phyloP scores from a whole-genome alignment of 2,797 vertebrate species.

The Muraenolepis orangiensis region DNA sequence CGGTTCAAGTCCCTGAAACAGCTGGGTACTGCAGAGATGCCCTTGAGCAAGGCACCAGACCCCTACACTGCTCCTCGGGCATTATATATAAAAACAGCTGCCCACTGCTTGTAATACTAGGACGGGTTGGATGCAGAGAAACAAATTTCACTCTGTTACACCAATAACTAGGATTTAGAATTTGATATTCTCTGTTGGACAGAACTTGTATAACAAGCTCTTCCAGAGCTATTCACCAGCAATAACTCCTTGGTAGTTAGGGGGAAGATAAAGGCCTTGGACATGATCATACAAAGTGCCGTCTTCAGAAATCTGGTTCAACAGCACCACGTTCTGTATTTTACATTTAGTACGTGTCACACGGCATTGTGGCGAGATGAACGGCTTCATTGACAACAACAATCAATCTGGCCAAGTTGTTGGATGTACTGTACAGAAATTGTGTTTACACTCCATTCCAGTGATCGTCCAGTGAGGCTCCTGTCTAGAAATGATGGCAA shows the following conservation, averaged over 20 bases:
- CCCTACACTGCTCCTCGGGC: too few species aligned
- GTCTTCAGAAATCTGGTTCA: neutral
- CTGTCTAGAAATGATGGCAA: neutral
- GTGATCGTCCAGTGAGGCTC: neutral
- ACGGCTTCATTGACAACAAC: neutral
- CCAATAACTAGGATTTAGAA: too few species aligned
- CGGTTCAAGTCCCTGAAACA: too few species aligned
- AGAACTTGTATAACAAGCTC: too few species aligned
- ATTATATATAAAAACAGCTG: too few species aligned
- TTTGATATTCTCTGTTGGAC: too few species aligned
- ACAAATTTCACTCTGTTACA: too few species aligned
- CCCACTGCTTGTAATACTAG: too few species aligned
- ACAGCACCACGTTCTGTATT: neutral
- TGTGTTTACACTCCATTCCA: neutral
- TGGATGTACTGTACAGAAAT: neutral
- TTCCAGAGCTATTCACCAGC: too few species aligned
- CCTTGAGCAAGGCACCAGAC: too few species aligned
- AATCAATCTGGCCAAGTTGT: neutral
- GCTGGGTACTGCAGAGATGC: too few species aligned
- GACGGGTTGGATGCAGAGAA: too few species aligned
- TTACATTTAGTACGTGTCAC: neutral
- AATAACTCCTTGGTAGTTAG: neutral
- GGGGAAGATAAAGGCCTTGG: conserved; percentile 3
- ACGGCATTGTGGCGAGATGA: neutral
- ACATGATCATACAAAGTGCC: conserved; percentile 1